phyloP scores from a whole-genome alignment of 2,113 vertebrate species.

The Aphyosemion australe region DNA sequence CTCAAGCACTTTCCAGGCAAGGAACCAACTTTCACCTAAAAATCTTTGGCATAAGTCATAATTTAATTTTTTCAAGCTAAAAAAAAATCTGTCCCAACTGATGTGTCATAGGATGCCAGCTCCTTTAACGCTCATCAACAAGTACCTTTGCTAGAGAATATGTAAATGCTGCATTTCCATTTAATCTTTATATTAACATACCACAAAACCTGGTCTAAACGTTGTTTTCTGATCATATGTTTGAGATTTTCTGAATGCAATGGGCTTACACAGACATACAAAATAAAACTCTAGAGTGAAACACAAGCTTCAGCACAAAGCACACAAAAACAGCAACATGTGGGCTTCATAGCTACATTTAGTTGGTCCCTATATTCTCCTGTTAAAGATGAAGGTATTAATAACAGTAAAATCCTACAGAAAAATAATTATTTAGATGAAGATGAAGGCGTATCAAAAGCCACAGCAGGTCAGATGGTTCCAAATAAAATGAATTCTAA shows the following conservation, averaged over 20 bases:
- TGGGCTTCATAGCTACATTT: not conserved
- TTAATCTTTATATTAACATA: not conserved
- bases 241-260: too few relatives aligned
- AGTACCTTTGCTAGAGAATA: not conserved
- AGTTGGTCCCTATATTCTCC: too few relatives aligned
- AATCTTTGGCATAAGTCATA: too few relatives aligned
- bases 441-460: too few relatives aligned
- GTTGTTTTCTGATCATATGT: too few relatives aligned
- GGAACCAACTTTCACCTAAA: constrained; percentile 9
- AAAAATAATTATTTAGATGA: not conserved
- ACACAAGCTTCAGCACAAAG: too few relatives aligned
- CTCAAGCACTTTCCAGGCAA: not conserved
- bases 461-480: too few relatives aligned
- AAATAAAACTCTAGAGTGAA: too few relatives aligned
- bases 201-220: not conserved
- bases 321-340: too few relatives aligned
- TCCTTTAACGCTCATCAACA: constrained; percentile 10
- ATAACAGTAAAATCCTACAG: not conserved
- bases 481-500: not conserved
- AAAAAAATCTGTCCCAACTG: not conserved
- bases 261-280: too few relatives aligned
- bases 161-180: not conserved
- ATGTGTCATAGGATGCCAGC: not conserved
- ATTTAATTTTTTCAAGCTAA: not conserved
- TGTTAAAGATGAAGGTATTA: too few relatives aligned